Conservation (phyloP, 2,113 vertebrate genomes). For the Nerophis lumbriciformis region DNA sequence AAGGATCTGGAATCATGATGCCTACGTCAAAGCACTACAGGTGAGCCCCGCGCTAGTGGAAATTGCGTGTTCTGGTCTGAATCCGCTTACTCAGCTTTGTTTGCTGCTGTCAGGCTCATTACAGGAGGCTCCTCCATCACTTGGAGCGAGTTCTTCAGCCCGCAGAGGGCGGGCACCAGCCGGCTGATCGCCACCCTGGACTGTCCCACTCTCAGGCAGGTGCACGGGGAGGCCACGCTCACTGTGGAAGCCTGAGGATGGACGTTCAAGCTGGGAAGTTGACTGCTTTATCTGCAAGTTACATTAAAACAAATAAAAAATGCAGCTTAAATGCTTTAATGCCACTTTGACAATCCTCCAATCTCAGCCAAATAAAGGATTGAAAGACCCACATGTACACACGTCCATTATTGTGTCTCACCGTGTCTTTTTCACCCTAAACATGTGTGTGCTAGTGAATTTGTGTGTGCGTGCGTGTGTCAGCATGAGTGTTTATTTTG, state of each 20-base stretch:
- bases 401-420: background rate
- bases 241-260: conserved; percentile 42
- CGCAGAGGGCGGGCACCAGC: conserved; percentile 67
- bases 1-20: conserved; percentile 78
- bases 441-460: too few species aligned
- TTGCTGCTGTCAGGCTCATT: conserved; percentile 72
- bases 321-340: background rate
- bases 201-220: conserved; percentile 81
- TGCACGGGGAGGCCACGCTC: conserved; percentile 75
- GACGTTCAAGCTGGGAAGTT: background rate
- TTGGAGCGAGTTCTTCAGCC: conserved; percentile 77
- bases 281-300: background rate
- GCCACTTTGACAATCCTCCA: too few species aligned
- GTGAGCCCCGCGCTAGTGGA: conserved; percentile 53
- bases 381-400: background rate
- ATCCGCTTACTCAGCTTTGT: background rate
- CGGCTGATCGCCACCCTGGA: conserved; percentile 85
- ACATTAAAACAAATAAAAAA: background rate
- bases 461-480: background rate
- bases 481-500: background rate
- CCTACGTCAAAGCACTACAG: conserved; percentile 75
- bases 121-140: conserved; percentile 67
- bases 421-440: background rate
- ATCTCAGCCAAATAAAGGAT: background rate
- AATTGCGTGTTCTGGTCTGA: background rate